Percentiles rank a stretch among this genome's conserved stretches.
Evolutionary conservation across 2,888 invertebrate species (phyloP).

Genomic region (Alitta virens): DNA sequence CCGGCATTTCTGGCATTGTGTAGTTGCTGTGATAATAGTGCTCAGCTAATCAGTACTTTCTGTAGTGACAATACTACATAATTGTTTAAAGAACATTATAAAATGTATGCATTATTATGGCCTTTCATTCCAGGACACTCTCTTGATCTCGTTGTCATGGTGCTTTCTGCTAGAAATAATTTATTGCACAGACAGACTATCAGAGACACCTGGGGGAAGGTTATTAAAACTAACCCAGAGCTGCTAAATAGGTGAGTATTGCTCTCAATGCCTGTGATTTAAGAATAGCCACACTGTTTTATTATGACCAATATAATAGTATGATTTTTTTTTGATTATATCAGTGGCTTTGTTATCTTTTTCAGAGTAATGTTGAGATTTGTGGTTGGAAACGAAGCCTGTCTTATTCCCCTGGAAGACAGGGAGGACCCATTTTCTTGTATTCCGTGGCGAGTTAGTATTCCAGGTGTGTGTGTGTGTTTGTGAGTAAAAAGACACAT

Average conservation of each 20-base stretch:
- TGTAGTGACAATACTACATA: too few species aligned
- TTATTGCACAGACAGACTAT: conserved; percentile 7
- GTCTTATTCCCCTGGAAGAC: conserved; percentile 6
- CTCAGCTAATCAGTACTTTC: too few species aligned
- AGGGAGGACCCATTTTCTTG: conserved; percentile 9
- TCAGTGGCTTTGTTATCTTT: too few species aligned
- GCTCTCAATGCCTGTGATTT: too few species aligned
- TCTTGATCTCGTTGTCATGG: not conserved
- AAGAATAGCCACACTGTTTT: too few species aligned
- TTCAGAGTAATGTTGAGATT: conserved; percentile 11
- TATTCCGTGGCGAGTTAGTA: not conserved
- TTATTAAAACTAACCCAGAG: not conserved
- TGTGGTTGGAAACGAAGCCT: conserved; percentile 3
- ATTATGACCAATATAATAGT: not conserved
- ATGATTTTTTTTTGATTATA: not conserved
- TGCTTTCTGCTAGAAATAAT: conserved; percentile 7
- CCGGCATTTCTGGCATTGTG: too few species aligned
- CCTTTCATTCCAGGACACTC: too few species aligned
- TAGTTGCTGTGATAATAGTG: too few species aligned
- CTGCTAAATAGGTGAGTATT: conserved; percentile 1
- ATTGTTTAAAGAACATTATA: too few species aligned
- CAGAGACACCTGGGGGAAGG: conserved; percentile 6
- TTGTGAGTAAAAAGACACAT: not conserved
- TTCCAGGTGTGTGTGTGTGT: conserved; percentile 6
- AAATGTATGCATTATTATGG: too few species aligned